Evolutionary conservation across 2,888 invertebrate species (phyloP), one percentile per base, ranked within the genome.

Genomic region (Dermolepida albohirtum): DNA sequence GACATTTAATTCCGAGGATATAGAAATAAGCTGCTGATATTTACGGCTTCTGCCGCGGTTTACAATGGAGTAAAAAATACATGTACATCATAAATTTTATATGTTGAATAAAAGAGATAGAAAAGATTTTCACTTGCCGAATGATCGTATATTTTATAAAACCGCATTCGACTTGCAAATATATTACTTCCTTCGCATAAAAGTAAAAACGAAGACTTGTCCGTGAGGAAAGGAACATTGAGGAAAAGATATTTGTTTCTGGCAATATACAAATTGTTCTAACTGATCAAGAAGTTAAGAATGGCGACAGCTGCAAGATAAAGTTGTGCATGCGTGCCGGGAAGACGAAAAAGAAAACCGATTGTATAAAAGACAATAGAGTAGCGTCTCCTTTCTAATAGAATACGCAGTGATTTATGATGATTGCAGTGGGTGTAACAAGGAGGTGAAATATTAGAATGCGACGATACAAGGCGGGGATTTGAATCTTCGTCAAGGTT

Each of bases 371-470:
- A 69, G 67, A 69, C 67, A 71, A 69, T 69, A 67, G 67, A 55
- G 59, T 57, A 59, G 64, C 44, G 55, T 50, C 64, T 64, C 55
- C 47, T 55, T 68, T 66, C 68, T 73, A 73, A 73, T 70, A 70
- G 73, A 71, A 71, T 68, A 55, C 62, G 27, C n/a, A 10, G 68
- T 71, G 72, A 75, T 75, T 74, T 75, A 74, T 74, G 72, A 68
- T 75, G 75, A 75, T 75, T 75, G 72, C 74, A 63, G 72, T 71
- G 73, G 74, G 75, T 71, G 74, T 74, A 74, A 74, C 75, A 69
- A 73, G 74, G 73, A 73, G 74, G 73, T 75, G 74, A 75, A 74
- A 75, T 75, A 75, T 75, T 75, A 73, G 74, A 74, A 74, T 73
- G 74, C 73, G 74, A 74, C 73, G 73, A 71, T 64, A 63, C 70